Base-by-base conservation (phyloP, 1,140 invertebrate species). In the Drosophila persimilis region DNA sequence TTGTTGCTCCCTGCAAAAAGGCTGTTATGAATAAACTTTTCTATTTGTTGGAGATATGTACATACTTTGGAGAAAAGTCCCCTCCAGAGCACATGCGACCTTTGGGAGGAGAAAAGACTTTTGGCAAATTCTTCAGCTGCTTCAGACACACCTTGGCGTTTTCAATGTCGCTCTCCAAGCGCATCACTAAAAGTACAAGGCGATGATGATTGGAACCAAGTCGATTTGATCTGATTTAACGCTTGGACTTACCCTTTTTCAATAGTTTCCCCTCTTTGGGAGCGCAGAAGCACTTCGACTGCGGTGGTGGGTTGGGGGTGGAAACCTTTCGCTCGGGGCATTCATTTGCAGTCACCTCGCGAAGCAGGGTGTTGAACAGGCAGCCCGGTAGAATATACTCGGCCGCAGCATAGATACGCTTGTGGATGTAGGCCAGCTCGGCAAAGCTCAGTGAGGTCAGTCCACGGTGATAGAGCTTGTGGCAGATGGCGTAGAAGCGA, bases 401-500 rank as follows among this genome's bases (percentile, higher is more conserved):
- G 1, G 84, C 83, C 1, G 77, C 77, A 13, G 77, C 74, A 51
- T 73, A 89, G 26, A 89, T 80, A 2, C 85, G 75, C 20, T 84
- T 84, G 29, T 88, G 80, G 65, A 89, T 78, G 31, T 88, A 89
- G 5, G 65, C 69, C 15, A 89, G 45, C 13, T 89, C 83, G 29
- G 77, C 69, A 22, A 89, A 89, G 17, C 69, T 69, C 7, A 89
- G 51, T 0, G 77, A 76, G n/a, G 74, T 67, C 6, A 89, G 51
- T 1, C 84, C 85, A 20, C 73, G 57, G 20, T 89, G 84, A 13
- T 84, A 79, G 1, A 89, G 47, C 24, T 84, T 80, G 29, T 89
- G 80, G 43, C 85, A 89, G 17, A 84, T 84, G 8, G 71, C 74
- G 45, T 89, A 88, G 15, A 89, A 89, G 22, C 80, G 78, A 20